Percentiles rank a stretch among this genome's conserved stretches.
Evolutionary conservation across 2,113 vertebrate genomes (phyloP).

Genomic region (Tonatia bakeri): DNA sequence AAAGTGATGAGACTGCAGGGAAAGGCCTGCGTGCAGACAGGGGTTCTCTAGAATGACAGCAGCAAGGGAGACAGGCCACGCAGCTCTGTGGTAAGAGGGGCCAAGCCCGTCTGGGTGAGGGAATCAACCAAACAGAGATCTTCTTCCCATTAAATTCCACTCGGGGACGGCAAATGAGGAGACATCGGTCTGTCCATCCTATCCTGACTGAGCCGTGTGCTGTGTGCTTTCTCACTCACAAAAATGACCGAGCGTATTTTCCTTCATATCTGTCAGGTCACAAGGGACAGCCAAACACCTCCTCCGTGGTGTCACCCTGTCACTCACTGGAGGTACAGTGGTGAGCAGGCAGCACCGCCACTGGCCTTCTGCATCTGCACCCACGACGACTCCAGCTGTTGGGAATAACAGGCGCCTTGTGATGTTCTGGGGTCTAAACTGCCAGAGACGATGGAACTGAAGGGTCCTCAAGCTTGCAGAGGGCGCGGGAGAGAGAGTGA

Average conservation of each 20-base stretch:
- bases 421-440: neutral
- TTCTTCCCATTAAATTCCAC: neutral
- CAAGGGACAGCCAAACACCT: neutral
- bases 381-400: no score
- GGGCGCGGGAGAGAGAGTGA: rapidly evolving
- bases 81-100: neutral
- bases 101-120: rapidly evolving
- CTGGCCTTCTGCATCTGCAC: neutral
- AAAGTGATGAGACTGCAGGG: neutral
- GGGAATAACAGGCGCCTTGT: neutral
- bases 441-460: neutral
- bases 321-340: rapidly evolving
- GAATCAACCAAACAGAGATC: rapidly evolving
- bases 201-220: neutral
- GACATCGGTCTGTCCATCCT: neutral
- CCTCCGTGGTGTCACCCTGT: rapidly evolving
- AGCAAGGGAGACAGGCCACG: rapidly evolving
- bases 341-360: rapidly evolving
- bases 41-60: rapidly evolving
- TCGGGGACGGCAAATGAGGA: neutral
- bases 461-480: neutral
- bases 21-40: no score
- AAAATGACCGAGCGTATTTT: neutral
- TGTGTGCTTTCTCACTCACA: neutral
- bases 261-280: neutral